Percentiles rank a stretch among this genome's conserved stretches.
These are phyloP conservation scores for Phaonia tiefii DNA, from an alignment of 2,888 invertebrate species.

Conservation along the genomic window DNA sequence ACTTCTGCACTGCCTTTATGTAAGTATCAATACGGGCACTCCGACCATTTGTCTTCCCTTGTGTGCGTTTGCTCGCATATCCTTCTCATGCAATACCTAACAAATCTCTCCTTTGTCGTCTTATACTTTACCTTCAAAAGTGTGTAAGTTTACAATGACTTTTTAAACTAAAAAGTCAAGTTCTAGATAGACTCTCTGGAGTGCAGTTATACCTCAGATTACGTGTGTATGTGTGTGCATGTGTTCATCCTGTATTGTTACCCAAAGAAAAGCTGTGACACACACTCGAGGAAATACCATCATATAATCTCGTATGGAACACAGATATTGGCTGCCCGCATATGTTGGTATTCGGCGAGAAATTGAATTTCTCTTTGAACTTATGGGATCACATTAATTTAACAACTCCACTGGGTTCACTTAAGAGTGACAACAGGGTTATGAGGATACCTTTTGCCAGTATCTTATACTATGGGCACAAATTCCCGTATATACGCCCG, in stretches of 20 bases:
- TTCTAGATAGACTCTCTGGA: constrained; percentile 52
- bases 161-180: constrained; percentile 54
- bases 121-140: constrained; percentile 33
- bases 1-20: neutral
- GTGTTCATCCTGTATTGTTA: neutral
- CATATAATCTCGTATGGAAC: constrained; percentile 1
- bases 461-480: constrained; percentile 17
- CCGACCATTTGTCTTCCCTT: neutral
- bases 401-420: constrained; percentile 72
- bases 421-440: constrained; percentile 62
- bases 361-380: constrained; percentile 78
- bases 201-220: constrained; percentile 45
- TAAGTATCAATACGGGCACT: neutral
- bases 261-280: no score
- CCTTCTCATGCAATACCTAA: neutral
- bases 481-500: no score
- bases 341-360: constrained; percentile 70
- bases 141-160: constrained; percentile 25
- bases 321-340: constrained; percentile 50
- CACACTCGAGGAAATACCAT: constrained; percentile 17
- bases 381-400: constrained; percentile 78
- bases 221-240: neutral
- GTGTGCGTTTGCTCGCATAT: neutral
- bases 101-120: constrained; percentile 25
- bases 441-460: constrained; percentile 51